Conservation (phyloP, 2,113 vertebrate species). For the Otus sunia region DNA sequence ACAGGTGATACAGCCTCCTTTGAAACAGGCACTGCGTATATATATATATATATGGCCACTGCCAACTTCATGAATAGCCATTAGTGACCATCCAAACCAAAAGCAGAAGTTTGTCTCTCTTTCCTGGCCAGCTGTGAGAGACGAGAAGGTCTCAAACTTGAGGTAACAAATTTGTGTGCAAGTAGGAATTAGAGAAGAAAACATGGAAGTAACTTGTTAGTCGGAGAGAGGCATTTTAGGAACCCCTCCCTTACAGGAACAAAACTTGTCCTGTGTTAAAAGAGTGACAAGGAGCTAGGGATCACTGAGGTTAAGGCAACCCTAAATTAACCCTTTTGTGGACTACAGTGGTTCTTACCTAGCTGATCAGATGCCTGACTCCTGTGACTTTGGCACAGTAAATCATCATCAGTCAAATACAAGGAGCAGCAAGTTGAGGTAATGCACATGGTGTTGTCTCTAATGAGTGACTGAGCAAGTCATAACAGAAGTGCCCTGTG, state of each 20-base stretch:
- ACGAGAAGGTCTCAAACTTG: background rate
- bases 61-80: background rate
- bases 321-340: background rate
- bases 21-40: fast-evolving
- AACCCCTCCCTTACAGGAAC: background rate
- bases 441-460: background rate
- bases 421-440: background rate
- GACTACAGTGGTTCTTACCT: background rate
- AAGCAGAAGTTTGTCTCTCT: background rate
- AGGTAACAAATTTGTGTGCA: background rate
- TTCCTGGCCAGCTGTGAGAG: background rate
- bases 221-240: background rate
- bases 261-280: background rate
- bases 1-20: background rate
- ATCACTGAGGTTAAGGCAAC: background rate
- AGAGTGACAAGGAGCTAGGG: background rate
- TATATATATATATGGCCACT: too few species aligned
- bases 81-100: background rate
- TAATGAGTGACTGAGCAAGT: background rate
- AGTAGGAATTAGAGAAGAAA: background rate
- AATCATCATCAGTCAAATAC: background rate
- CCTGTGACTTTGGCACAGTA: background rate
- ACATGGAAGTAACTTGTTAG: background rate
- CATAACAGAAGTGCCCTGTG: background rate
- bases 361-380: background rate